Percentiles rank a stretch among this genome's conserved stretches.
phyloP scores from a whole-genome alignment of 2,113 vertebrate genomes.

The Fukomys damarensis region DNA sequence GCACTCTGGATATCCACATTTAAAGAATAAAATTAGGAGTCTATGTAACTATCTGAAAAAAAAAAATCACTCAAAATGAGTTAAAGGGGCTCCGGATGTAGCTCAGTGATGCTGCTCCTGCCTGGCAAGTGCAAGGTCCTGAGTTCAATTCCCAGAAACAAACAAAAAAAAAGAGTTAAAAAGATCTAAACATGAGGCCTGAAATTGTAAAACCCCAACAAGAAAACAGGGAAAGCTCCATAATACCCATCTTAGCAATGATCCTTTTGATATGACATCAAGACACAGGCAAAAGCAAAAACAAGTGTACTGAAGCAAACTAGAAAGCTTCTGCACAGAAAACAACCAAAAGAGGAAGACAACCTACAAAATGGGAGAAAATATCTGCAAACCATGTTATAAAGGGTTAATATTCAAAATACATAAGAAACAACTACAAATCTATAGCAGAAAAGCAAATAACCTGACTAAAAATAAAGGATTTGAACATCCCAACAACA shows the following conservation, averaged over 20 bases:
- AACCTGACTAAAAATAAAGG: background rate
- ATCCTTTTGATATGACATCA: background rate
- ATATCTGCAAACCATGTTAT: background rate
- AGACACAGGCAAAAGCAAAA: background rate
- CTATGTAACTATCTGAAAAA: background rate
- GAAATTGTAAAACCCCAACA: background rate
- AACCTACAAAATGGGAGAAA: background rate
- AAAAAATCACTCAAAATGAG: no score
- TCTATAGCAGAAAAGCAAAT: background rate
- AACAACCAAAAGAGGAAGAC: background rate
- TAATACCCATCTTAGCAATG: background rate
- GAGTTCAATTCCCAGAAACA: no score
- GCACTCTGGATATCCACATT: background rate
- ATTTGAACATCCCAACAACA: background rate
- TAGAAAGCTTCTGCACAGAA: background rate
- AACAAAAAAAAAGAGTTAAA: no score
- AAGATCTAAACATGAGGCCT: background rate
- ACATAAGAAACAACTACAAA: background rate
- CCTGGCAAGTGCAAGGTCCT: no score
- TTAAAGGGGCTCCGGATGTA: background rate
- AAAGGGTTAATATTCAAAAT: background rate
- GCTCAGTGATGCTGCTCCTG: no score
- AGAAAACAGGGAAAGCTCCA: background rate
- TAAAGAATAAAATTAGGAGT: background rate
- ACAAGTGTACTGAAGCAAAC: background rate